phyloP scores from a whole-genome alignment of 2,797 vertebrate species.

The Antrozous pallidus region DNA sequence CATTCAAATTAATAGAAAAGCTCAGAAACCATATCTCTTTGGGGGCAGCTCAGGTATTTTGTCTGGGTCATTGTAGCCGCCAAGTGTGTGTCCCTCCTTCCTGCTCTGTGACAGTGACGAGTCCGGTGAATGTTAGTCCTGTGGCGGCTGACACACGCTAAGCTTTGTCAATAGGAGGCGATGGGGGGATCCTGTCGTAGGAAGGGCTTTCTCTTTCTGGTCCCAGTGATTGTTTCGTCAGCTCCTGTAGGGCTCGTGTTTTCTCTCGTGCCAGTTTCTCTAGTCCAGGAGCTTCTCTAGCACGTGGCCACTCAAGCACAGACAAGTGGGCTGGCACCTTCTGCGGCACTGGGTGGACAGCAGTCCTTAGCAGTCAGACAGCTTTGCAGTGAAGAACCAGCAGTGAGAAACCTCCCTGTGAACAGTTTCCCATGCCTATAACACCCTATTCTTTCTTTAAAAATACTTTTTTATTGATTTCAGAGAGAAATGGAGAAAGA shows the following conservation, averaged over 20 bases:
- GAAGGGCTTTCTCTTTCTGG: neutral
- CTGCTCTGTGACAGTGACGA: neutral
- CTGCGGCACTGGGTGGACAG: accelerated
- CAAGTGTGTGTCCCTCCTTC: too few relatives aligned
- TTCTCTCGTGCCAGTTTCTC: neutral
- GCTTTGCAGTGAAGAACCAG: neutral
- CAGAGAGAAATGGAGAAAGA: too few relatives aligned
- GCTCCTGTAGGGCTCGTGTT: neutral
- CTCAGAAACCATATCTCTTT: neutral
- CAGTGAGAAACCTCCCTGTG: neutral
- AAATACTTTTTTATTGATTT: too few relatives aligned
- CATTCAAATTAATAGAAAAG: neutral
- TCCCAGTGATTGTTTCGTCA: neutral
- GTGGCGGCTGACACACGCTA: too few relatives aligned
- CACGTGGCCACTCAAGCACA: neutral
- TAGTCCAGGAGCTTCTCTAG: neutral
- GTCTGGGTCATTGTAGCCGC: neutral
- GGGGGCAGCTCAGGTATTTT: neutral
- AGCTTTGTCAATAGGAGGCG: neutral
- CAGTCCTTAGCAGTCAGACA: neutral
- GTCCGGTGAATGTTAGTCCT: neutral
- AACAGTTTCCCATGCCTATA: neutral
- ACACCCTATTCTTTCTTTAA: neutral
- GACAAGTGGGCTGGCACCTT: neutral
- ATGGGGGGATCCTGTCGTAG: neutral